Conservation (phyloP, 2,113 vertebrate species). For the Antennarius striatus region DNA sequence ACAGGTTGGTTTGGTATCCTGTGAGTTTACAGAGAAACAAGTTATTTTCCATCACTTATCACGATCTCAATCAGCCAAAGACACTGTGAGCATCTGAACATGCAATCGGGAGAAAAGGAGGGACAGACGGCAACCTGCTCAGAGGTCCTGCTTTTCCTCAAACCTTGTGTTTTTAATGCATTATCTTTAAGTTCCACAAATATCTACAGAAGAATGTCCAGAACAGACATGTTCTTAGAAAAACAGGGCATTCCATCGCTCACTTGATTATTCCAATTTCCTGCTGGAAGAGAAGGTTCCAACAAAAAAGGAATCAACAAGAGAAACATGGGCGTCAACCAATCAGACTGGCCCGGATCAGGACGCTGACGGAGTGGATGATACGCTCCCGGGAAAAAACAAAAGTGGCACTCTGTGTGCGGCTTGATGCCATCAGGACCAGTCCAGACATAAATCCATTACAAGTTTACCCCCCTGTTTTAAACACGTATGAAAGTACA, state of each 20-base stretch:
- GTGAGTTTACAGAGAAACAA: conserved; percentile 33
- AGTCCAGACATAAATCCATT: conserved; percentile 6
- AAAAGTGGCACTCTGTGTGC: conserved; percentile 5
- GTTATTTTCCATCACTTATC: conserved; percentile 34
- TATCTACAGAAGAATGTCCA: conserved; percentile 23
- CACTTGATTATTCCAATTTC: conserved; percentile 78
- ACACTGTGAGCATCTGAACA: background rate
- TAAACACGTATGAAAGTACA: conserved; percentile 3
- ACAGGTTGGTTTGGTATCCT: conserved; percentile 19
- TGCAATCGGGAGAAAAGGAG: background rate
- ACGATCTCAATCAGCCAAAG: conserved; percentile 19
- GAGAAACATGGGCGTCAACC: conserved; percentile 67
- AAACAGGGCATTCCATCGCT: conserved; percentile 73
- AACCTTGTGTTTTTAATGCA: conserved; percentile 2
- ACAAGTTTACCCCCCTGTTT: conserved; percentile 9
- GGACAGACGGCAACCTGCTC: background rate
- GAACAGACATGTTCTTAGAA: conserved; percentile 49
- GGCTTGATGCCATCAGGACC: background rate
- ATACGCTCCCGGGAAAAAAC: conserved; percentile 11
- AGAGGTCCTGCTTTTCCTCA: conserved; percentile 18
- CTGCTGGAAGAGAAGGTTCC: conserved; percentile 63
- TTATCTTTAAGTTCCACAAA: conserved; percentile 1
- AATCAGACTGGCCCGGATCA: conserved; percentile 17
- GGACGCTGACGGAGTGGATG: conserved; percentile 9
- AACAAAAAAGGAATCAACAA: conserved; percentile 75